Base-by-base conservation (phyloP, 2,797 vertebrate genomes). In the Loris lydekkerianus region DNA sequence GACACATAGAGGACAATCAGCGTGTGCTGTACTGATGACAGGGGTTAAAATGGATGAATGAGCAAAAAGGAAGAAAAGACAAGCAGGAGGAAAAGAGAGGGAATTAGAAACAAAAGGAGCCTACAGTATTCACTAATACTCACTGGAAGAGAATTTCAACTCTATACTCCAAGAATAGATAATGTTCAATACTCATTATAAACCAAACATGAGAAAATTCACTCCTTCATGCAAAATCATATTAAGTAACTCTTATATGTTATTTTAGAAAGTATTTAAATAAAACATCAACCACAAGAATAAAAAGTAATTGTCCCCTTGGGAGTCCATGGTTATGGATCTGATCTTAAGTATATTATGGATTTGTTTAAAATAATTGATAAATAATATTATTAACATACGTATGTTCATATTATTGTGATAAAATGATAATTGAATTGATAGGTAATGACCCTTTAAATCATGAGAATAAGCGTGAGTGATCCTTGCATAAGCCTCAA, bases 381-480 rank as follows among this genome's bases (percentile, higher is more conserved):
- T 95, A 93, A 96, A 37, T 53, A 73, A 27, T 80, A 34, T 37
- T 96, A 96, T 76, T 95, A 91, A 84, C 5, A 80, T 72, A 82
- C 10, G 72, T 31, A 77, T 72, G 58, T 29, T 92, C 69, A 73
- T 43, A 95, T 69, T 31, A 53, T 69, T 60, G 84, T 65, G 10
- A 95, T 56, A 56, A 93, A 91, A 27, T 21, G 76, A 29, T 17
- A 92, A 72, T 95, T 96, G 83, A 93, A 95, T 10, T 76, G 61
- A 73, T 14, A 97, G 46, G 69, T 84, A 92, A 93, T 89, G 81
- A 81, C 29, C 63, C 70, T 95, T 87, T 88, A 93, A 94, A 85
- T 93, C 72, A 82, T 69, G 61, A 89, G 49, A 87, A 78, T 69
- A 94, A 96, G n/a, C 67, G 70, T 49, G 65, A 72, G 29, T 82